phyloP scores from a whole-genome alignment of 2,113 vertebrate genomes.

The Petroica traversi region DNA sequence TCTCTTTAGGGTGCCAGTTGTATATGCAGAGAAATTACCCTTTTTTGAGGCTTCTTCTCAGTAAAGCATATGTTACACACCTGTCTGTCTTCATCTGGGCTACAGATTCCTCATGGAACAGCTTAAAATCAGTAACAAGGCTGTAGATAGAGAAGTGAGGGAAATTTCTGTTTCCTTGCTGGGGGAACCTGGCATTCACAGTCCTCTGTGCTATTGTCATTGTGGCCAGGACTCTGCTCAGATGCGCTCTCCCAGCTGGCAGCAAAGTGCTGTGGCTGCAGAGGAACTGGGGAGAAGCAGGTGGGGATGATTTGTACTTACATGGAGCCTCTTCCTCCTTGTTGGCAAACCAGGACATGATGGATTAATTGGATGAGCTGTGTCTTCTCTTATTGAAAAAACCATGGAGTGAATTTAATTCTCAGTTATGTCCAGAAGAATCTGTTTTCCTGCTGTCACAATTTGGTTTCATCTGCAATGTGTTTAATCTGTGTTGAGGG shows the following conservation, averaged over 20 bases:
- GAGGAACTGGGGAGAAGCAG: neutral
- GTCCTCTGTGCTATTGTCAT: neutral
- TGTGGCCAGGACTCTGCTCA: fast-evolving
- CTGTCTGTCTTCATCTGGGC: neutral
- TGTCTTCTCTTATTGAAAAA: neutral
- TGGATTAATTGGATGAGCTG: neutral
- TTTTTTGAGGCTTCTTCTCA: neutral
- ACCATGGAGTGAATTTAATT: neutral
- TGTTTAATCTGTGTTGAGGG: neutral
- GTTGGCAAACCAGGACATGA: neutral
- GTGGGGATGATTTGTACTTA: neutral
- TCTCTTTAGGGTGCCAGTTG: neutral
- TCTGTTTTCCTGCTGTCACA: neutral
- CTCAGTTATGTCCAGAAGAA: neutral
- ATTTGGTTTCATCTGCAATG: neutral
- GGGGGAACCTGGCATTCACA: neutral
- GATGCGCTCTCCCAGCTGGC: neutral
- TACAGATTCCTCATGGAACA: neutral
- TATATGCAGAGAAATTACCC: neutral
- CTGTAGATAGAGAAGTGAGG: neutral
- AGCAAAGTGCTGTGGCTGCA: neutral
- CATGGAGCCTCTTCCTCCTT: neutral
- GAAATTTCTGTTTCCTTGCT: neutral
- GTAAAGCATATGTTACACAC: neutral
- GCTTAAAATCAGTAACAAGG: neutral